Evolutionary conservation across 2,113 vertebrate species (phyloP), one percentile per base, ranked within the genome.

Genomic region (Nibea albiflora): DNA sequence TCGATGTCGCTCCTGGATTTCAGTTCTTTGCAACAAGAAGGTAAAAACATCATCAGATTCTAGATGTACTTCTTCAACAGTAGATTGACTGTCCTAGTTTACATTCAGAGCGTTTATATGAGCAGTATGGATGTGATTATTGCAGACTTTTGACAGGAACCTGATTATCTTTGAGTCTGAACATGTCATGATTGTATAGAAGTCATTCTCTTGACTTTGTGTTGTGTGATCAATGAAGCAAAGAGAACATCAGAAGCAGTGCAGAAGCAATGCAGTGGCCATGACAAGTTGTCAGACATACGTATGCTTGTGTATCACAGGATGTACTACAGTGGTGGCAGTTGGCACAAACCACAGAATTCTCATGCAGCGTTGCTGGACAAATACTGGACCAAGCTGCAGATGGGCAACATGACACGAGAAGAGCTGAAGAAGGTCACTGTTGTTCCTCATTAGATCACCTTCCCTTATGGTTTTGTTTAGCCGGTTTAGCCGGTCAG

Each of bases 11-110:
- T 0, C 94, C 98, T 5, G 97, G 96, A 58, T 99, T 99, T 92
- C 98, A 99, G 54, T 97, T 99, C 84, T 99, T 99, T 94, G 98
- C 98, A 15, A 99, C 98, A 15, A 96, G 98, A 86, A 96, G 98
- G 98, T 99, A 92, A 81, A 88, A 77, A 26, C 11, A 7, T 20
- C 17, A 44, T 52, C 11, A 17, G 4, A 15, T 4, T n/a, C 1
- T 24, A 22, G 17, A 72, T 12, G 1, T 56, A 6, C 6, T 20
- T 15, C 31, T 47, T 6, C 4, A 50, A n/a, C 63, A 49, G 52
- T 50, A 31, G 22, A 19, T 44, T 20, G n/a, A 17, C 7, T 16
- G 20, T 2, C 46, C 11, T 53, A 11, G 52, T 57, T 65, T 44
- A 35, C 42, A 60, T 26, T 58, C 22, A 31, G 3, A 42, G 20